These are phyloP conservation scores for Eilema caniola DNA, from an alignment of 2,888 invertebrate genomes.

Conservation along the genomic window DNA sequence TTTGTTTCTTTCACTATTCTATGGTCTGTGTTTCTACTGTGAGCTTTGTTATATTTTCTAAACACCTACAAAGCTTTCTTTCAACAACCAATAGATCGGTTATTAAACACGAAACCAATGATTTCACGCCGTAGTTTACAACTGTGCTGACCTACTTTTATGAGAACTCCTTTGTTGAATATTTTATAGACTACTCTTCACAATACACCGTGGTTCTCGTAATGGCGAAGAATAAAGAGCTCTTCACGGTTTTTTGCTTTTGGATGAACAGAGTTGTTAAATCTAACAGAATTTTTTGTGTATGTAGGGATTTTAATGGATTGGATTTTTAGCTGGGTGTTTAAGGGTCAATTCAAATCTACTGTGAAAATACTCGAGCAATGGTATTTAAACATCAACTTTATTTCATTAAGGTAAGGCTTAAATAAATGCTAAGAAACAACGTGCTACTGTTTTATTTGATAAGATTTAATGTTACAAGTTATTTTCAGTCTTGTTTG, in stretches of 20 bases:
- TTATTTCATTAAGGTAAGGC: no score
- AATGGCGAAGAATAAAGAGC: not conserved
- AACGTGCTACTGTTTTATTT: no score
- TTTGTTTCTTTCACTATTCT: not conserved
- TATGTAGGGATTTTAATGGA: no score
- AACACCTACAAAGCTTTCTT: not conserved
- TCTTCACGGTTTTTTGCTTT: not conserved
- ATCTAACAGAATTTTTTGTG: no score
- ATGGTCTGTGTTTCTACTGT: not conserved
- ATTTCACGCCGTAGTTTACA: constrained; percentile 6
- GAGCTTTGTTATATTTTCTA: not conserved
- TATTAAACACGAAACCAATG: constrained; percentile 16
- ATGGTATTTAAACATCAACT: no score
- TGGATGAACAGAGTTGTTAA: not conserved
- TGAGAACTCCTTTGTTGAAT: constrained; percentile 20
- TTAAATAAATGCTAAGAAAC: no score
- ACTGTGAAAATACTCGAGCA: no score
- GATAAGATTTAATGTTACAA: no score
- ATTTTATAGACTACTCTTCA: constrained; percentile 14
- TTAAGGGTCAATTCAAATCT: no score
- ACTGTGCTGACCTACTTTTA: constrained; percentile 17
- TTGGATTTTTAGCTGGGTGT: no score
- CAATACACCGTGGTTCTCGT: not conserved
- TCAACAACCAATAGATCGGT: not conserved
- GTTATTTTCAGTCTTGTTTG: no score